Percentiles rank a stretch among this genome's conserved stretches.
Evolutionary conservation across 92 coral and sea anemone species (phyloP).

Genomic region (Ricordea florida): DNA sequence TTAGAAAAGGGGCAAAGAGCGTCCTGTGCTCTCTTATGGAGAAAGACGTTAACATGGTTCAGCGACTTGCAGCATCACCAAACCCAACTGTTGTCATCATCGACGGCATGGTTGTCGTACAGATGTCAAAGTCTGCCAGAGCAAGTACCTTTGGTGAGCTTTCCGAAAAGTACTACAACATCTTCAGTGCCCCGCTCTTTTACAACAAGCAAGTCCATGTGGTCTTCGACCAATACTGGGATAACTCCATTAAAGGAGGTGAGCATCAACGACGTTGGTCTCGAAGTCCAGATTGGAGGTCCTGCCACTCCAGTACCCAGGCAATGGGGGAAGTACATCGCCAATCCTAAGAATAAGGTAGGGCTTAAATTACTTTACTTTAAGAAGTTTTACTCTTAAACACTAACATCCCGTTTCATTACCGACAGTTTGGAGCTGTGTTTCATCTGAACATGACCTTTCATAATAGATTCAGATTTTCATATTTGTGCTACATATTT

Average conservation of each 20-base stretch:
- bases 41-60: background rate
- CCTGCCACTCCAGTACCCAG: conserved; percentile 36
- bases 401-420: conserved; percentile 1
- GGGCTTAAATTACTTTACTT: background rate
- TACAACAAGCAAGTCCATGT: background rate
- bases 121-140: conserved; percentile 38
- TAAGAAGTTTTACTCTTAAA: background rate
- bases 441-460: conserved; percentile 2
- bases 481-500: background rate
- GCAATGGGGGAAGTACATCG: conserved; percentile 43
- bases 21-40: background rate
- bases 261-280: conserved; percentile 22
- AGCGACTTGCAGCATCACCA: background rate
- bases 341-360: conserved; percentile 23
- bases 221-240: conserved; percentile 32
- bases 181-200: background rate
- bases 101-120: conserved; percentile 42
- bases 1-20: conserved; percentile 25
- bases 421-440: conserved; percentile 22
- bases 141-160: conserved; percentile 51
- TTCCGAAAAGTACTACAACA: conserved; percentile 22
- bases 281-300: conserved; percentile 30
- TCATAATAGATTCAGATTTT: conserved; percentile 21
- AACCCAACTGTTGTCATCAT: background rate
- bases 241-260: conserved; percentile 25